Evolutionary conservation across 1,140 invertebrate genomes (phyloP).

Genomic region (Bombus balteatus): DNA sequence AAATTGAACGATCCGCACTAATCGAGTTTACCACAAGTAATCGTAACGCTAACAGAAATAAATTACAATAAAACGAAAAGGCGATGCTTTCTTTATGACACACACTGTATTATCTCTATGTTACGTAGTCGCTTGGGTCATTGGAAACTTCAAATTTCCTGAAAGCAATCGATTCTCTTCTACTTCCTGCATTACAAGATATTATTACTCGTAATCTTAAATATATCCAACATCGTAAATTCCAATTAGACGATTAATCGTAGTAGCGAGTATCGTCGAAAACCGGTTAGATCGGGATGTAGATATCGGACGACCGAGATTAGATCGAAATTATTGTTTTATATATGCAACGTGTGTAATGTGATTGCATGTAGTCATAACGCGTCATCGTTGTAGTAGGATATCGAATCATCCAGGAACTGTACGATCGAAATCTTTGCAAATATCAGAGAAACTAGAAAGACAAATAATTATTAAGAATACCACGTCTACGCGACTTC

Average conservation of each 20-base stretch:
- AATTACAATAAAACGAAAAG: too few relatives aligned
- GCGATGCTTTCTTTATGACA: background rate
- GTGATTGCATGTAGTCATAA: background rate
- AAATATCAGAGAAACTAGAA: background rate
- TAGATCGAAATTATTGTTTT: conserved; percentile 13
- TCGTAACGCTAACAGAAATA: too few relatives aligned
- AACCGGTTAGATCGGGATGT: conserved; percentile 9
- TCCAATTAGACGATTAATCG: background rate
- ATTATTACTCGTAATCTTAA: background rate
- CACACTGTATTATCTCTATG: background rate
- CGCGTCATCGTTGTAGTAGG: background rate
- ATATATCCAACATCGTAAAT: background rate
- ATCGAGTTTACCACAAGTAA: too few relatives aligned
- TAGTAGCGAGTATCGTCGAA: background rate
- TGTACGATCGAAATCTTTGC: background rate
- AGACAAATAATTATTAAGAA: background rate
- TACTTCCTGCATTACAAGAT: too few relatives aligned
- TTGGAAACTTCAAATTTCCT: background rate
- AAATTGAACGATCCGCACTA: too few relatives aligned
- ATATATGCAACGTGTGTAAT: background rate
- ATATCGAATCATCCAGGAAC: background rate
- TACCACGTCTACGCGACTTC: background rate
- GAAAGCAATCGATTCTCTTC: background rate
- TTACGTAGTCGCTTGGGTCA: background rate
- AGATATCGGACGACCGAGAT: conserved; percentile 4